These are phyloP conservation scores for Cephus spinipes DNA, from an alignment of 2,888 invertebrate genomes.

Conservation along the genomic window DNA sequence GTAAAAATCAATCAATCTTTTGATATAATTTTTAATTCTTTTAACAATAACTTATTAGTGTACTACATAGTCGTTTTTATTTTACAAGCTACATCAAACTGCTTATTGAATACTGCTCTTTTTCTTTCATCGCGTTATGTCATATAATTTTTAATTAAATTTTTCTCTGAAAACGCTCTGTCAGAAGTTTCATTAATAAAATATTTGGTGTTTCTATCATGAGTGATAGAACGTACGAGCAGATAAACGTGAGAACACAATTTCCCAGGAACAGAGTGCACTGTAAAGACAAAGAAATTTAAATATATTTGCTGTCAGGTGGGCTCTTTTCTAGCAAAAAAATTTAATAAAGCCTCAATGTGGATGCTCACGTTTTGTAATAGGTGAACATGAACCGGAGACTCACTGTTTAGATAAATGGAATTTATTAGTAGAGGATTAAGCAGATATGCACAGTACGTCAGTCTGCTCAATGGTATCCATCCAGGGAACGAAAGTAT, in stretches of 20 bases:
- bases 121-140: background rate
- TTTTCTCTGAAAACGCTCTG: background rate
- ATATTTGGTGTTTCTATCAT: conserved; percentile 65
- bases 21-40: background rate
- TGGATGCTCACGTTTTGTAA: conserved; percentile 57
- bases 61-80: background rate
- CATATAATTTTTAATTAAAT: background rate
- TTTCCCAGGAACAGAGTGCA: conserved; percentile 51
- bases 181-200: conserved; percentile 53
- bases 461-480: conserved; percentile 69
- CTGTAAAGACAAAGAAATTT: conserved; percentile 45
- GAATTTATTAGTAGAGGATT: conserved; percentile 71
- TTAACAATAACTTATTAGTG: background rate
- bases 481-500: conserved; percentile 59
- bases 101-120: background rate
- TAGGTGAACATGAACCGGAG: conserved; percentile 53
- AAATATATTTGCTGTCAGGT: background rate
- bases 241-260: conserved; percentile 52
- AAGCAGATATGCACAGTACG: conserved; percentile 72
- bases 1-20: background rate
- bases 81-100: background rate
- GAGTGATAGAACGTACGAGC: conserved; percentile 59
- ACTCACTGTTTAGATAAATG: conserved; percentile 61
- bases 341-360: background rate
- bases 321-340: background rate